phyloP scores from a whole-genome alignment of 2,888 invertebrate genomes.

The Meganola albula region DNA sequence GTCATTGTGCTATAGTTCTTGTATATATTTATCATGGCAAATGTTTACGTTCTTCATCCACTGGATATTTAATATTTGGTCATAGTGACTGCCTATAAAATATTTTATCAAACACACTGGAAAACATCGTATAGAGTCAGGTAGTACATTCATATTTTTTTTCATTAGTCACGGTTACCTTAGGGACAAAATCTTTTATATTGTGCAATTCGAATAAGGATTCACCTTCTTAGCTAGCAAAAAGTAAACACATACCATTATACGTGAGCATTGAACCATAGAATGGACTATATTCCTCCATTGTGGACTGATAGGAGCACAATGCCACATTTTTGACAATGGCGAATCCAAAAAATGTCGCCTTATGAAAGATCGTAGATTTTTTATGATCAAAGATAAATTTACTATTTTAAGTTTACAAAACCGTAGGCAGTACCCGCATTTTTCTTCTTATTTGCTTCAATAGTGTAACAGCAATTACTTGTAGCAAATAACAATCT shows the following conservation, averaged over 20 bases:
- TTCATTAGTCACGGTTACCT: conserved; percentile 64
- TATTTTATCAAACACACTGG: too few relatives aligned
- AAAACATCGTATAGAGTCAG: conserved; percentile 37
- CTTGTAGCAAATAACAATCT: conserved; percentile 68
- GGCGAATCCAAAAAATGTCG: conserved; percentile 59
- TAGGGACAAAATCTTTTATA: conserved; percentile 63
- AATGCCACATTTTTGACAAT: conserved; percentile 59
- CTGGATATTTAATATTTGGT: too few relatives aligned
- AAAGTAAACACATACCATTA: conserved; percentile 69
- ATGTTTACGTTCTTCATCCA: conserved; percentile 57
- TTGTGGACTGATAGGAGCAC: conserved; percentile 61
- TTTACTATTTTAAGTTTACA: conserved; percentile 37
- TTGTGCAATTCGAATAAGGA: conserved; percentile 65
- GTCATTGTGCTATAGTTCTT: too few relatives aligned
- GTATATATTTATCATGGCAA: conserved; percentile 52
- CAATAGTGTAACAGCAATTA: conserved; percentile 60
- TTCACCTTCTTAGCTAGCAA: conserved; percentile 59
- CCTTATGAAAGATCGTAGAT: conserved; percentile 43
- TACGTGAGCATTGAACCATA: conserved; percentile 67
- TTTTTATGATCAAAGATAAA: conserved; percentile 35
- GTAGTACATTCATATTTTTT: conserved; percentile 33
- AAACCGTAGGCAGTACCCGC: conserved; percentile 54
- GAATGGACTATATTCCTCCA: conserved; percentile 64
- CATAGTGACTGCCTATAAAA: too few relatives aligned
- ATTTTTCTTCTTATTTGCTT: conserved; percentile 52